Conservation (phyloP, 2,888 invertebrate genomes). For the Nomada goodeniana region DNA sequence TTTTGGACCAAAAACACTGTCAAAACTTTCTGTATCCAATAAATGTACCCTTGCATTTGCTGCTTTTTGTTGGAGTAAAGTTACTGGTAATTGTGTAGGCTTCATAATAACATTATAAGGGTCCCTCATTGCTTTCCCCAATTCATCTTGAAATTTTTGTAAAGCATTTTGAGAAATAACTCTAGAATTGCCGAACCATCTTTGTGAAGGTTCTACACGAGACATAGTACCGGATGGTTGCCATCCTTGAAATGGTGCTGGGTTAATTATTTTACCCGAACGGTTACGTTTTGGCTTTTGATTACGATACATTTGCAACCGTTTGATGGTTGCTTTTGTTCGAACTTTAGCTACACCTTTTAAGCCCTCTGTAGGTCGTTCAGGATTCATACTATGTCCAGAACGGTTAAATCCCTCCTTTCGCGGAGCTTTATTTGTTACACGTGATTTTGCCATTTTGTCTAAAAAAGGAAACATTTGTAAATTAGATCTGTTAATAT, state of each 20-base stretch:
- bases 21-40: conserved; percentile 97
- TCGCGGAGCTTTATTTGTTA: conserved; percentile 90
- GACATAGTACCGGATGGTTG: conserved; percentile 95
- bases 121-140: conserved; percentile 97
- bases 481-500: neutral
- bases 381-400: conserved; percentile 97
- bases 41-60: conserved; percentile 97
- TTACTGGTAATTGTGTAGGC: conserved; percentile 97
- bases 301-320: conserved; percentile 99
- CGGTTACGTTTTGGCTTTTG: conserved; percentile 97
- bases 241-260: conserved; percentile 98
- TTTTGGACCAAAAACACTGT: conserved; percentile 97
- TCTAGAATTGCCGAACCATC: conserved; percentile 99
- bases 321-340: conserved; percentile 96
- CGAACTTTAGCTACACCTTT: conserved; percentile 94
- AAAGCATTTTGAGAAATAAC: conserved; percentile 96
- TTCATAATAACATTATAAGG: conserved; percentile 99
- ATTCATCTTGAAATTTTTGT: conserved; percentile 96
- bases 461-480: conserved; percentile 27
- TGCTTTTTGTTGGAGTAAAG: conserved; percentile 95
- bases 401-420: conserved; percentile 94
- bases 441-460: conserved; percentile 91
- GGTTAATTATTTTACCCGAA: conserved; percentile 94
- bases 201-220: conserved; percentile 98
- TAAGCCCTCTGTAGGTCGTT: conserved; percentile 90